These are phyloP conservation scores for Drosophila ambigua DNA, from an alignment of 1,140 invertebrate species.

Conservation along the genomic window DNA sequence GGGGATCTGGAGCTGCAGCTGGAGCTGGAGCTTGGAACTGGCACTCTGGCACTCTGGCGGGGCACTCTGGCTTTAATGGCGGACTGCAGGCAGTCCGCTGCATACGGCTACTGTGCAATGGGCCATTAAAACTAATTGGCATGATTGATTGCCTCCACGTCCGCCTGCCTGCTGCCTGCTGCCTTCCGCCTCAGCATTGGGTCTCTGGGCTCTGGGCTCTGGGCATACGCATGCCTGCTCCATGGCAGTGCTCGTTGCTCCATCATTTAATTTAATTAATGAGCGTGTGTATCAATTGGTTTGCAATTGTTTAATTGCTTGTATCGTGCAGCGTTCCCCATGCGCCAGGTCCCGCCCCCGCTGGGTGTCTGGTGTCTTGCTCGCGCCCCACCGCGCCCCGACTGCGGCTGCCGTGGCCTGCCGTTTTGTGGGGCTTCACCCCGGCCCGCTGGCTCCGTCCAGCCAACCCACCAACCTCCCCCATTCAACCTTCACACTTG, in stretches of 20 bases:
- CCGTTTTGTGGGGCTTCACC: constrained; percentile 47
- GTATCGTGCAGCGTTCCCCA: constrained; percentile 55
- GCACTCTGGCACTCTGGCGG: too few species aligned
- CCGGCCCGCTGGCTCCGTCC: not conserved
- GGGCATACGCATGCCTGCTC: constrained; percentile 27
- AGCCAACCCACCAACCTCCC: too few species aligned
- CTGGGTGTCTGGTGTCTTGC: too few species aligned
- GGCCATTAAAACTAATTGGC: constrained; percentile 66
- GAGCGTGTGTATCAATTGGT: constrained; percentile 70
- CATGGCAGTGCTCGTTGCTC: constrained; percentile 18
- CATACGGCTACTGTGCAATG: constrained; percentile 45
- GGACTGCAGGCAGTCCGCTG: constrained; percentile 18
- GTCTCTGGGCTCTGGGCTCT: not conserved
- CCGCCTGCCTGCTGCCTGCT: too few species aligned
- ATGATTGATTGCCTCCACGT: constrained; percentile 52
- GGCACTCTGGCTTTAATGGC: constrained; percentile 22
- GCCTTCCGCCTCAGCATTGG: not conserved
- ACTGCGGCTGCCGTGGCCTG: constrained; percentile 13
- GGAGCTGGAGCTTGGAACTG: too few species aligned
- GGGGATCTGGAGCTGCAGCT: too few species aligned
- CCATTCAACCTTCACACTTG: constrained; percentile 16
- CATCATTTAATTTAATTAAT: constrained; percentile 72
- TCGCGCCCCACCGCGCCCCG: not conserved
- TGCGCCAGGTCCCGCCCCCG: not conserved
- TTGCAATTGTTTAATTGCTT: constrained; percentile 71